Base-by-base conservation (phyloP, 64 coral and sea anemone species). In the Montipora efflorescens region DNA sequence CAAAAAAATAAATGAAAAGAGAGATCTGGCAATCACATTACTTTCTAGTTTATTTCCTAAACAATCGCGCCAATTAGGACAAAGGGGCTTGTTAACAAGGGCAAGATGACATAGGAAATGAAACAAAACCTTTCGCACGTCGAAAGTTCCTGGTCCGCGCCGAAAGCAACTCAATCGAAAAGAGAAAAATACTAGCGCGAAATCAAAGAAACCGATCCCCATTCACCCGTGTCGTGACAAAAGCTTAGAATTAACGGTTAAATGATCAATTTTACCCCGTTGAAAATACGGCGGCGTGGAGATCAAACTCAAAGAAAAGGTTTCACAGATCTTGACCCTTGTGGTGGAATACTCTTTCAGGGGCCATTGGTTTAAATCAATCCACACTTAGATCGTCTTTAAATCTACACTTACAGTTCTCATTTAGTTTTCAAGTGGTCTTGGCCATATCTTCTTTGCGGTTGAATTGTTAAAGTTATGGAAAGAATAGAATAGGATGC, bases 401-500 rank as follows among this genome's bases (percentile, higher is more conserved):
- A 74, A 75, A 77, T 70, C 79, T 88, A 67, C 71, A 51, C 53
- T 66, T 22, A 94, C 69, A 48, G 13, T 21, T 62, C 49, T n/a
- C 68, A 72, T 76, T 75, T 78, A 68, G 48, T 55, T 68, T 78
- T 48, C 69, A 78, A 44, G 82, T 61, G 80, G 77, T 93, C 80
- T 91, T 62, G 74, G 73, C 76, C 90, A 55, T 51, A 84, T 78
- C 93, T 90, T 96, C 85, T 11, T 57, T 87, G 61, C 51, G 64
- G 59, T 89, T 73, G 59, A 84, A 90, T 96, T 93, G 88, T 93
- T 93, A 85, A 74, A 81, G 74, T 81, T 69, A 83, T 87, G 88
- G 68, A 66, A 83, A 94, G 89, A 94, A 94, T 94, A 94, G 92
- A 96, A 96, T 94, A 94, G 79, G 75, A 55, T 85, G 86, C 83